Evolutionary conservation across 1,140 invertebrate genomes (phyloP).

Genomic region (Theocolax elegans): DNA sequence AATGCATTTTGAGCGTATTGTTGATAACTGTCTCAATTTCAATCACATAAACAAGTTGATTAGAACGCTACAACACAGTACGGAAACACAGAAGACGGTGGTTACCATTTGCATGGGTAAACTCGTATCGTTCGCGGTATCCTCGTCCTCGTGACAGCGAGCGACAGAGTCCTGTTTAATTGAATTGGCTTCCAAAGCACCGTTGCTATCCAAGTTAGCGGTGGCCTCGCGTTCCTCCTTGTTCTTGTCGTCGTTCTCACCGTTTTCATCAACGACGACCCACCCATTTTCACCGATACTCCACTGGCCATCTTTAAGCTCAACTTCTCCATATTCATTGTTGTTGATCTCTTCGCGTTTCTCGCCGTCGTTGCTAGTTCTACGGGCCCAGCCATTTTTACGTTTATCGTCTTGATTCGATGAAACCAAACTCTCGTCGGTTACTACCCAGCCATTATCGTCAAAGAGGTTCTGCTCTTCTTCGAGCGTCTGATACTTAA

Average conservation of each 20-base stretch:
- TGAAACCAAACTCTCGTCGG: constrained; percentile 47
- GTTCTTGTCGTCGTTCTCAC: constrained; percentile 32
- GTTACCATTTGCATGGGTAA: constrained; percentile 67
- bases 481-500: constrained; percentile 10
- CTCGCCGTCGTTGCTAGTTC: constrained; percentile 11
- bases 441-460: constrained; percentile 63
- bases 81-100: constrained; percentile 67
- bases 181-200: constrained; percentile 47
- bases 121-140: constrained; percentile 55
- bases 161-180: constrained; percentile 52
- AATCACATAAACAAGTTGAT: constrained; percentile 64
- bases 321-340: constrained; percentile 33
- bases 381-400: constrained; percentile 9
- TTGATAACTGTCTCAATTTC: constrained; percentile 17
- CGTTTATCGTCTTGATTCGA: background rate
- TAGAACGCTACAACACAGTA: constrained; percentile 67
- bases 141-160: constrained; percentile 49
- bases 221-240: constrained; percentile 28
- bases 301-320: constrained; percentile 38
- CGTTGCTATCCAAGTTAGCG: constrained; percentile 45
- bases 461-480: constrained; percentile 57
- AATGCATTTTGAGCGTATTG: constrained; percentile 26
- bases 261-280: constrained; percentile 44
- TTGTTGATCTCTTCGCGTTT: constrained; percentile 45
- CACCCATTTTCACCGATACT: constrained; percentile 50